Percentiles rank a stretch among this genome's conserved stretches.
Conservation (phyloP, 2,888 invertebrate genomes). For the Petrolisthes cinctipes region DNA sequence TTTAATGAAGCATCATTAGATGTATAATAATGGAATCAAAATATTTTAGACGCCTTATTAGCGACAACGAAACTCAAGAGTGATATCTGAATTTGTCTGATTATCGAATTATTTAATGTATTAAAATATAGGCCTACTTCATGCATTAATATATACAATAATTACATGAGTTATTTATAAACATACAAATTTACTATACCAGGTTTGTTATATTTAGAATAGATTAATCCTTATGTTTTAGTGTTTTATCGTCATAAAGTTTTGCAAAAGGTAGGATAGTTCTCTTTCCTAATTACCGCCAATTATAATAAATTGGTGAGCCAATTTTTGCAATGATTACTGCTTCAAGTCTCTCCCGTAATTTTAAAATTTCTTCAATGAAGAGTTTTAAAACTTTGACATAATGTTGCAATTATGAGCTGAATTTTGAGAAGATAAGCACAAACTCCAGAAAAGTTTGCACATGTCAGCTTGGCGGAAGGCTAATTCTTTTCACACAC, state of each 20-base stretch:
- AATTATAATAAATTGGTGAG: conserved; percentile 5
- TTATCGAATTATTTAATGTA: too few species aligned
- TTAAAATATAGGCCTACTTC: too few species aligned
- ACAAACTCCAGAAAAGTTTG: not conserved
- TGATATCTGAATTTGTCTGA: too few species aligned
- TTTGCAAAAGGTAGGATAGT: not conserved
- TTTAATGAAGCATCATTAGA: too few species aligned
- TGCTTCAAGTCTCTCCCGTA: not conserved
- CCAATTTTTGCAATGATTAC: conserved; percentile 34
- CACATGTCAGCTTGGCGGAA: not conserved
- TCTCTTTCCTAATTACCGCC: conserved; percentile 8
- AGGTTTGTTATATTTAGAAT: not conserved
- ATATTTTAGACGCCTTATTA: too few species aligned
- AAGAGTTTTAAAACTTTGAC: conserved; percentile 12
- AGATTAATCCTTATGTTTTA: too few species aligned
- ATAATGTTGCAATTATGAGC: conserved; percentile 19
- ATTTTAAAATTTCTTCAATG: conserved; percentile 33
- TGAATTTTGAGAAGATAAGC: not conserved
- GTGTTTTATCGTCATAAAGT: too few species aligned
- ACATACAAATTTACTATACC: not conserved
- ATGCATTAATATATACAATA: too few species aligned
- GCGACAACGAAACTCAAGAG: too few species aligned
- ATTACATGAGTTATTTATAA: not conserved
- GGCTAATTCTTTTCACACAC: not conserved
- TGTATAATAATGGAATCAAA: too few species aligned